phyloP scores from a whole-genome alignment of 23 tunicate genomes.

The Aplidium turbinatum region DNA sequence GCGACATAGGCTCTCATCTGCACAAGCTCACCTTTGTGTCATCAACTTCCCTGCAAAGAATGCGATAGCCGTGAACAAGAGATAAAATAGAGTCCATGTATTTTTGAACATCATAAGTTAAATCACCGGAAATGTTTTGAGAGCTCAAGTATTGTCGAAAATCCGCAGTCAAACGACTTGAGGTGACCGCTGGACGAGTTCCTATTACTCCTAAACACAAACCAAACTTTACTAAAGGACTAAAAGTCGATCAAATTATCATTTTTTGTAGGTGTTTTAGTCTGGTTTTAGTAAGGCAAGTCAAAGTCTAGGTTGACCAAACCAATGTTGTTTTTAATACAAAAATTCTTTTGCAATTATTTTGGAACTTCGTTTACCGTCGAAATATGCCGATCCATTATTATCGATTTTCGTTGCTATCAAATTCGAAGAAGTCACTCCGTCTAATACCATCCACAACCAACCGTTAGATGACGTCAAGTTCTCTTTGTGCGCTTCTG shows the following conservation, averaged over 20 bases:
- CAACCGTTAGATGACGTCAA: conserved; percentile 59
- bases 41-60: too few relatives aligned
- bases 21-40: too few relatives aligned
- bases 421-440: background rate
- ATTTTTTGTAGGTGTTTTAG: background rate
- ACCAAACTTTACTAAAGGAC: background rate
- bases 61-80: conserved; percentile 1
- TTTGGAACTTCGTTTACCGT: conserved; percentile 23
- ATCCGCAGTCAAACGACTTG: background rate
- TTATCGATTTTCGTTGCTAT: background rate
- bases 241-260: background rate
- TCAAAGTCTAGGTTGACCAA: background rate
- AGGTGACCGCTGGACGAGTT: background rate
- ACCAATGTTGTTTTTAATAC: background rate
- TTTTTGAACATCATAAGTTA: background rate
- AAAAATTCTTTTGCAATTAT: background rate
- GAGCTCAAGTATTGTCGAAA: background rate
- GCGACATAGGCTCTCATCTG: too few relatives aligned
- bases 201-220: conserved; percentile 4
- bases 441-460: conserved; percentile 62
- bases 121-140: background rate
- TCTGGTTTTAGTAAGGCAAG: background rate
- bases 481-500: conserved; percentile 30
- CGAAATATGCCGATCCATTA: conserved; percentile 18
- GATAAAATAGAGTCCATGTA: conserved; percentile 7